Conservation (phyloP, 2,113 vertebrate genomes). For the Lampris incognitus region DNA sequence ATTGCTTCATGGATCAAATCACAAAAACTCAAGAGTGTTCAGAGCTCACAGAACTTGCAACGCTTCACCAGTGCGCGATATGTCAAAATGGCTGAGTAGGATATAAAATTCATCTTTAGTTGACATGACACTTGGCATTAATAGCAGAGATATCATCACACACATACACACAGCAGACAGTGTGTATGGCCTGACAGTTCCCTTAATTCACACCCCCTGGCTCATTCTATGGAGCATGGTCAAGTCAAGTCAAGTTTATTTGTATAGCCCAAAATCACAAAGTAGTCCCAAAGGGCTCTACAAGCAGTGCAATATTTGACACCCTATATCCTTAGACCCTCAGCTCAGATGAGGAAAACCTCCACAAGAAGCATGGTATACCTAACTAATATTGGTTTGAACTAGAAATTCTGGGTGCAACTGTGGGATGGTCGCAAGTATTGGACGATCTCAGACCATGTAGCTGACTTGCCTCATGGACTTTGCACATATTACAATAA, state of each 20-base stretch:
- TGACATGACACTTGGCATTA: constrained; percentile 31
- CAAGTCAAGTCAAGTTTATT: too few species aligned
- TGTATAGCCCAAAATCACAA: too few species aligned
- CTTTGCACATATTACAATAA: constrained; percentile 25
- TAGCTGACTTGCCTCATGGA: constrained; percentile 3
- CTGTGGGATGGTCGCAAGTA: constrained; percentile 6
- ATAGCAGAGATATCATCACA: constrained; percentile 2
- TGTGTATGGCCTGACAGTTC: neutral
- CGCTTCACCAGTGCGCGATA: constrained; percentile 51
- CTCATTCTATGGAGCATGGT: constrained; percentile 1
- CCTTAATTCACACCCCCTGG: neutral
- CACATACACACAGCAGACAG: neutral
- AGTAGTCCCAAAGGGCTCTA: too few species aligned
- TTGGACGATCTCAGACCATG: neutral
- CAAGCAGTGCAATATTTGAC: too few species aligned
- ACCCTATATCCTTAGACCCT: too few species aligned
- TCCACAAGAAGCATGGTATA: neutral
- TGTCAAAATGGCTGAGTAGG: constrained; percentile 64
- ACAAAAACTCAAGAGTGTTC: constrained; percentile 62
- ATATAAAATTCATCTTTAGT: constrained; percentile 51
- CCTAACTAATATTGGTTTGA: constrained; percentile 23
- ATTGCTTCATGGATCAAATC: constrained; percentile 75
- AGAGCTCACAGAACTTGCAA: constrained; percentile 52
- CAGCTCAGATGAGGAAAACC: too few species aligned
- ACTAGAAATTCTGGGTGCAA: constrained; percentile 9